Evolutionary conservation across 2,113 vertebrate species (phyloP), one percentile per base, ranked within the genome.

Genomic region (Lanius collurio): DNA sequence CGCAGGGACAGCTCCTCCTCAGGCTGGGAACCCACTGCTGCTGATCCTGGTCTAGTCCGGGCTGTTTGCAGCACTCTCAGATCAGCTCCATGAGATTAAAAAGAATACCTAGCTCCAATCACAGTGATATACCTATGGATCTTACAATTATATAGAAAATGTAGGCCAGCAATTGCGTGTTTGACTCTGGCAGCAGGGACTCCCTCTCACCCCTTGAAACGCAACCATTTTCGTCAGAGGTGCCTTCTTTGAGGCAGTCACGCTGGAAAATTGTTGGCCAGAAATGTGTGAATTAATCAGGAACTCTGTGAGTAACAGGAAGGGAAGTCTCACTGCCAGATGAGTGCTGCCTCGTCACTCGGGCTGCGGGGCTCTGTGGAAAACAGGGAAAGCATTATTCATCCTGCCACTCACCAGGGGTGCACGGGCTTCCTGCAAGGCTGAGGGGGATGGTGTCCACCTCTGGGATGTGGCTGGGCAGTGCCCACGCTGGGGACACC

Each of bases 231-330:
- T 71, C 7, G 0, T 68, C 81, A 81, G 88, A 87, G 50, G 39
- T 49, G 79, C 56, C 73, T 89, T 68, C 92, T 82, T 31, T 56
- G 46, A 81, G 71, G 83, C 85, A 93, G 71, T 78, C 50, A 78
- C 18, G 27, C 44, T 83, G 87, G 69, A 93, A 92, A 63, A 84
- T 31, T 2, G 0, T 55, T 93, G 93, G 69, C 90, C 88, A 94
- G 84, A 42, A 42, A 83, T 37, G 79, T 89, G 92, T 79, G 94
- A 92, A 87, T 96, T 93, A 92, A 47, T 95, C 92, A 96, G 90
- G 73, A 41, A 3, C 19, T 62, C 46, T 88, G 89, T 93, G 96
- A 97, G 88, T 91, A 95, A 96, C 89, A 88, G 96, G 94, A 96
- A 96, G 88, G 93, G 80, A 96, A 80, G 73, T 33, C 78, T 62